These are phyloP conservation scores for Andinoacara biseriatus DNA, from an alignment of 2,113 vertebrate species.

Conservation along the genomic window DNA sequence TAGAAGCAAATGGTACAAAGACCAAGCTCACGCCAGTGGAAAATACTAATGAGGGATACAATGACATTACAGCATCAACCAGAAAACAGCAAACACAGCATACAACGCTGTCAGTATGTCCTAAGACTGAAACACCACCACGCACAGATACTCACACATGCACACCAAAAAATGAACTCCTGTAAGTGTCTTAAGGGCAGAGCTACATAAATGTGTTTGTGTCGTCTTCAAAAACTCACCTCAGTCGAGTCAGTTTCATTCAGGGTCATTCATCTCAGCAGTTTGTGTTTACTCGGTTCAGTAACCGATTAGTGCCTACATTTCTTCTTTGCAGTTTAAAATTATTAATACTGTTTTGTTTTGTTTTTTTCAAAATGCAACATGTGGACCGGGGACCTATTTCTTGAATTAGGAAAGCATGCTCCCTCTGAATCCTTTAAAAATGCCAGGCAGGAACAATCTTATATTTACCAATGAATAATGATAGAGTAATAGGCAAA, in stretches of 20 bases:
- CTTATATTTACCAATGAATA: neutral
- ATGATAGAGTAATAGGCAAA: neutral
- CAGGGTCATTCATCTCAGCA: neutral
- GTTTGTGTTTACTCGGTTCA: neutral
- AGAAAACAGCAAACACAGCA: constrained; percentile 31
- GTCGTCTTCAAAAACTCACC: neutral
- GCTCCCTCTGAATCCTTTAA: neutral
- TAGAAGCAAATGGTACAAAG: constrained; percentile 59
- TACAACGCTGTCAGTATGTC: constrained; percentile 31
- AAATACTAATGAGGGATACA: constrained; percentile 25
- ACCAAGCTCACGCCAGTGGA: constrained; percentile 58
- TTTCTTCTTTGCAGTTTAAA: constrained; percentile 1
- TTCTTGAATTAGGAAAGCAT: neutral
- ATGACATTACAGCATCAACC: constrained; percentile 14
- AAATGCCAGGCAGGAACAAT: neutral
- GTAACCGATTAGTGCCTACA: neutral
- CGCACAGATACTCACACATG: neutral
- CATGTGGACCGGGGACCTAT: neutral
- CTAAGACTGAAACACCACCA: constrained; percentile 18
- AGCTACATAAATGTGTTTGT: neutral
- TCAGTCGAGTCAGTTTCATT: neutral
- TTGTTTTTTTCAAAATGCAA: neutral
- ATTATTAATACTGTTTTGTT: neutral
- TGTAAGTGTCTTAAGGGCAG: neutral
- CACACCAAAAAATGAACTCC: constrained; percentile 33